Percentiles rank a stretch among this genome's conserved stretches.
These are phyloP conservation scores for Caranx melampygus DNA, from an alignment of 2,113 vertebrate genomes.

Conservation along the genomic window DNA sequence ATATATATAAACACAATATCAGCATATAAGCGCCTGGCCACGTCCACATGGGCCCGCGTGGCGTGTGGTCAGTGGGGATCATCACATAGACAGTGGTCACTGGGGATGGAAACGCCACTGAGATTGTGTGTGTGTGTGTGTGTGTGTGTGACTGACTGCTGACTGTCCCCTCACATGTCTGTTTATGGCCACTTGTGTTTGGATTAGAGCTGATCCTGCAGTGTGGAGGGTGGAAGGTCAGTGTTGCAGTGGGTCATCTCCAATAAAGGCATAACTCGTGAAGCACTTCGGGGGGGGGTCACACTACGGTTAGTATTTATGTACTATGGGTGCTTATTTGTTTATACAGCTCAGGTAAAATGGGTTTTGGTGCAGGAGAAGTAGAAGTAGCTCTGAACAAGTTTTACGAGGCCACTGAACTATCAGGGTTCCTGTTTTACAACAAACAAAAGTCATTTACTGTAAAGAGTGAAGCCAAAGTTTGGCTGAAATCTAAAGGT, in stretches of 20 bases:
- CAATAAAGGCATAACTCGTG: slow-evolving; percentile 40
- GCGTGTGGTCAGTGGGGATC: slow-evolving; percentile 16
- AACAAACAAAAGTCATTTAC: not conserved
- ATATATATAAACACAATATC: no score
- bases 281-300: not conserved
- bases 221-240: slow-evolving; percentile 51
- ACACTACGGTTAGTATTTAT: not conserved
- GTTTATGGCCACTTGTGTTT: slow-evolving; percentile 52
- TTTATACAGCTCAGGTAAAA: not conserved
- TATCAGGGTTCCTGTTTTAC: not conserved
- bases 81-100: slow-evolving; percentile 40
- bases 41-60: not conserved
- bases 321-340: not conserved
- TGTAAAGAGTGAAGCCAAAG: not conserved
- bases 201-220: slow-evolving; percentile 42
- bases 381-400: not conserved
- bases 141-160: not conserved
- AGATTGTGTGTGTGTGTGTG: not conserved
- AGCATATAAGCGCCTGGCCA: not conserved
- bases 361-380: slow-evolving; percentile 12
- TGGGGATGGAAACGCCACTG: slow-evolving; percentile 37
- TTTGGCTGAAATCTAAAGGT: not conserved
- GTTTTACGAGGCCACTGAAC: not conserved
- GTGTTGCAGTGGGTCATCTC: slow-evolving; percentile 27
- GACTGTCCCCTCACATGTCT: slow-evolving; percentile 59